Evolutionary conservation across 1,140 invertebrate species (phyloP), one percentile per base, ranked within the genome.

Genomic region (Drosophila setifemur): DNA sequence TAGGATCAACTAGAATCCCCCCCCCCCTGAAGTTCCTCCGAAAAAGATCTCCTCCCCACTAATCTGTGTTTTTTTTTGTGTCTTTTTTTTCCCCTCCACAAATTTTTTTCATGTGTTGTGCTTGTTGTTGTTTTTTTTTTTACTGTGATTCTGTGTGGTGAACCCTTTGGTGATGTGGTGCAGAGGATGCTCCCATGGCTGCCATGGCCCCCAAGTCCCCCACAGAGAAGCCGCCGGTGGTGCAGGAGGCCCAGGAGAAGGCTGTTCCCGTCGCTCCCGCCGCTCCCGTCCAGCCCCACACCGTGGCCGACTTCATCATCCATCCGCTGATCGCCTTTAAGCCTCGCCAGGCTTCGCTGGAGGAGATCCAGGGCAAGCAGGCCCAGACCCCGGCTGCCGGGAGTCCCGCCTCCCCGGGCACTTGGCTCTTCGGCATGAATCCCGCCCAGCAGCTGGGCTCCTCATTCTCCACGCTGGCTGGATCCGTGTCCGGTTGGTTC

Each of bases 261-360:
- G 16, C 40, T 2, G 16, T 26, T 5, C 12, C 25, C 11, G 31
- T 29, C 11, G 23, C n/a, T 23, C 31, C 73, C 57, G 28, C 40
- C 5, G 47, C 45, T 0, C 52, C 63, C 1, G 43, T 37, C 1
- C 76, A 77, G n/a, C 88, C 79, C 0, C 88, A 89, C 14, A 89
- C 88, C 3, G 81, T 89, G 14, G 88, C 88, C 5, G 88, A 89
- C 44, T 89, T 89, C 28, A 88, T 89, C 7, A 89, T 89, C 3
- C 88, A 89, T 60, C 88, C 88, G 0, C 35, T 89, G 60, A 89
- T 89, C 28, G 88, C 88, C 18, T 89, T 89, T 31, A 89, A 89
- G 63, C 88, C 88, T 0, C 79, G 83, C n/a, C 61, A 68, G 12
- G 73, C 66, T 0, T 29, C 54, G 0, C 18, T 60, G 0, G 82